Percentiles rank a stretch among this genome's conserved stretches.
Evolutionary conservation across 2,888 invertebrate species (phyloP).

Genomic region (Ligdia adustata): DNA sequence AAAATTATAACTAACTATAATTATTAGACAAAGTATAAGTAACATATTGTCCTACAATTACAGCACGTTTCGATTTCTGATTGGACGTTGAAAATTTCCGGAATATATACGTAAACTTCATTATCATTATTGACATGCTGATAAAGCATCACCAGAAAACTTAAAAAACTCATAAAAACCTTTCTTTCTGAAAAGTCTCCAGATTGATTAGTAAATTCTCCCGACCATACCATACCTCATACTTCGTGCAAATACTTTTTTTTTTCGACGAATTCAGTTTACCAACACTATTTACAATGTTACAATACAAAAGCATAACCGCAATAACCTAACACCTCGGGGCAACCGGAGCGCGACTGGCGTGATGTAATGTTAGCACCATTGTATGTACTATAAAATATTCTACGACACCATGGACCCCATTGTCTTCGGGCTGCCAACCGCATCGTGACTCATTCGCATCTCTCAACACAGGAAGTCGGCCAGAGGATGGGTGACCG

Average conservation of each 20-base stretch:
- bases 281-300: conserved; percentile 1
- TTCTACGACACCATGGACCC: conserved; percentile 2
- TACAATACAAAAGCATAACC: conserved; percentile 1
- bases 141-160: too few relatives aligned
- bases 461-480: background rate
- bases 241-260: too few relatives aligned
- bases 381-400: background rate
- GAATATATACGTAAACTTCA: too few relatives aligned
- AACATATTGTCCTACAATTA: background rate
- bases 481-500: background rate
- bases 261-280: too few relatives aligned
- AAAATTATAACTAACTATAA: too few relatives aligned
- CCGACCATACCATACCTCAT: too few relatives aligned
- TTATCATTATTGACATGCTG: too few relatives aligned
- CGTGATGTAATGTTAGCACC: conserved; percentile 15
- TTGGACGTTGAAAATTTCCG: too few relatives aligned
- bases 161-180: too few relatives aligned
- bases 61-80: too few relatives aligned
- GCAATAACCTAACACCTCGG: conserved; percentile 6
- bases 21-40: background rate
- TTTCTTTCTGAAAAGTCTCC: too few relatives aligned
- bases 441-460: conserved; percentile 25
- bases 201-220: too few relatives aligned
- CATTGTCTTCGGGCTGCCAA: conserved; percentile 22
- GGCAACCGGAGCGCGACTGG: conserved; percentile 18